Percentiles rank a stretch among this genome's conserved stretches.
Conservation (phyloP, 1,140 invertebrate species). For the Bombus sibiricus region DNA sequence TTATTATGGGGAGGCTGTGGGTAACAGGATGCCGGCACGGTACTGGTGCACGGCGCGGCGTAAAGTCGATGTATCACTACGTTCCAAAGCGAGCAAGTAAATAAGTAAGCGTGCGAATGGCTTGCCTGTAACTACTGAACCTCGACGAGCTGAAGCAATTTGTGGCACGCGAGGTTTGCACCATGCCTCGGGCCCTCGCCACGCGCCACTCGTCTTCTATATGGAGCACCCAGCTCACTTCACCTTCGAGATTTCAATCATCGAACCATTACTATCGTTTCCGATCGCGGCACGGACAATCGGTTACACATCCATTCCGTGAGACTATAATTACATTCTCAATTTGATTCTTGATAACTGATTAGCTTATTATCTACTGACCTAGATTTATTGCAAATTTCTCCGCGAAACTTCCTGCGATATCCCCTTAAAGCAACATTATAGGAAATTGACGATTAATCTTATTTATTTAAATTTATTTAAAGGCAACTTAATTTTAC, state of each 20-base stretch:
- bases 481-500: too few species aligned
- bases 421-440: too few species aligned
- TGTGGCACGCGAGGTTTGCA: conserved; percentile 76
- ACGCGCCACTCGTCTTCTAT: conserved; percentile 66
- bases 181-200: conserved; percentile 62
- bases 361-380: not conserved
- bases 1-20: conserved; percentile 12
- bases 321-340: not conserved
- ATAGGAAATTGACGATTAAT: too few species aligned
- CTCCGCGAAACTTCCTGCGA: too few species aligned
- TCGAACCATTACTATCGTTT: not conserved
- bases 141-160: conserved; percentile 72
- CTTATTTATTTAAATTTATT: too few species aligned
- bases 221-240: conserved; percentile 19
- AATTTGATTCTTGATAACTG: not conserved
- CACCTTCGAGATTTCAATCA: conserved; percentile 18
- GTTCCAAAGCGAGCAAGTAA: conserved; percentile 64
- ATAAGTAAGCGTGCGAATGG: conserved; percentile 66
- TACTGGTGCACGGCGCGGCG: conserved; percentile 6
- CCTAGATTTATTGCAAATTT: not conserved
- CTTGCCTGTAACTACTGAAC: conserved; percentile 63
- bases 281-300: not conserved
- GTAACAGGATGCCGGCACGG: conserved; percentile 22
- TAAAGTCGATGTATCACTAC: conserved; percentile 48
- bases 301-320: not conserved